A percentile compares a stretch with the other conserved stretches of the same genome.
Evolutionary conservation across 2,888 invertebrate genomes (phyloP).

Genomic region (Protonemura montana): DNA sequence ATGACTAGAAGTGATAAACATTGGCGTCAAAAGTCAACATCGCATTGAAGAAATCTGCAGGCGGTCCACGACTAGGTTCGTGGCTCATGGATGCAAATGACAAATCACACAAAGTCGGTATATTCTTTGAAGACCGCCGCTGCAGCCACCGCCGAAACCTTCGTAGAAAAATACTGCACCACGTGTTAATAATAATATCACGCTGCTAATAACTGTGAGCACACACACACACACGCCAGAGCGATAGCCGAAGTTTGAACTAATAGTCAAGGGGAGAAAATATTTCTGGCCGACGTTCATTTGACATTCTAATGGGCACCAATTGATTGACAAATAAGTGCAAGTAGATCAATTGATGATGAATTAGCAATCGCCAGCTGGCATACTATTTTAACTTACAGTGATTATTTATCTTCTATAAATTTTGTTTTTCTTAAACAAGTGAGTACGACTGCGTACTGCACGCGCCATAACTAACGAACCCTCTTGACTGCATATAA

Average conservation of each 20-base stretch:
- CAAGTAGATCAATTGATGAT: neutral
- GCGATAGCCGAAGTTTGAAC: neutral
- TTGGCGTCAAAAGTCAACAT: constrained; percentile 7
- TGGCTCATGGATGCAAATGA: neutral
- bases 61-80: neutral
- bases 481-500: too few relatives aligned
- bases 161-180: neutral
- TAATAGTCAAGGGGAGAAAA: neutral
- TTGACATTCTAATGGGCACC: neutral
- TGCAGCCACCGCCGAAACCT: neutral
- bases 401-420: too few relatives aligned
- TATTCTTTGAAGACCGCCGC: neutral
- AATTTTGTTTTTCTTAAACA: too few relatives aligned
- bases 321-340: constrained; percentile 3
- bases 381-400: neutral
- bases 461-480: too few relatives aligned
- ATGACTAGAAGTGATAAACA: neutral
- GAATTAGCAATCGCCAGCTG: neutral
- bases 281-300: neutral
- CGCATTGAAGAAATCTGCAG: neutral
- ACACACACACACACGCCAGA: neutral
- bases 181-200: constrained; percentile 7
- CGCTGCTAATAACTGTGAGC: neutral
- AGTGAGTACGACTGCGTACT: too few relatives aligned
- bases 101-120: neutral